Base-by-base conservation (phyloP, 2,113 vertebrate species). In the Apteryx owenii region DNA sequence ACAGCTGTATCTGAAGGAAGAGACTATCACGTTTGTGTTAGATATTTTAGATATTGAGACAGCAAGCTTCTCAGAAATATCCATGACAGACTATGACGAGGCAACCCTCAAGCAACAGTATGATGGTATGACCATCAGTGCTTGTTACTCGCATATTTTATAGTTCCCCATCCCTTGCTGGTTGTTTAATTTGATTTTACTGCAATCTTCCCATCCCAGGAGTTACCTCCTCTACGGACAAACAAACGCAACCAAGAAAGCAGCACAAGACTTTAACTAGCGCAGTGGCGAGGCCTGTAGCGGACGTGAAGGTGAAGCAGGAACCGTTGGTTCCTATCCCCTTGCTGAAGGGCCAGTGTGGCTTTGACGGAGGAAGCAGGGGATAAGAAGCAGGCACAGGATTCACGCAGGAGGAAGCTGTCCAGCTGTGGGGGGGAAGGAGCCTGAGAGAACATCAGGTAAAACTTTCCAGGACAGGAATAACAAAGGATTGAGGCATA, bases 51-150 rank as follows among this genome's bases (percentile, higher is more conserved):
- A 8, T 2, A 25, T 10, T 19, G 29, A 71, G 54, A 28, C 31
- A 54, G 23, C 5, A 54, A 62, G 28, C 15, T 5, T 13, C 50
- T 58, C 50, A 36, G 58, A 42, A 79, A 48, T 51, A 25, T 6
- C 58, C 20, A 5, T 2, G 9, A 20, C 50, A 61, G 72, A 33
- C 8, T 12, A 18, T 10, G 1, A 40, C 3, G 42, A 21, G 2
- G 0, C 33, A 26, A 40, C 28, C 7, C 26, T 33, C 28, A 5
- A 5, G 61, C 16, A 42, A 33, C 28, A 3, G 40, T 7, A 25
- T 1, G 23, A 51, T 1, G 9, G 46, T 5, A 46, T 40, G 42
- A 20, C 40, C 31, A 12, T 7, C 42, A 5, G 42, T 12, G 44
- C 36, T 73, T 19, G 48, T 12, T 44, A 28, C 28, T 19, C 23